Conservation (phyloP, 2,113 vertebrate genomes). For the Laticauda colubrina region DNA sequence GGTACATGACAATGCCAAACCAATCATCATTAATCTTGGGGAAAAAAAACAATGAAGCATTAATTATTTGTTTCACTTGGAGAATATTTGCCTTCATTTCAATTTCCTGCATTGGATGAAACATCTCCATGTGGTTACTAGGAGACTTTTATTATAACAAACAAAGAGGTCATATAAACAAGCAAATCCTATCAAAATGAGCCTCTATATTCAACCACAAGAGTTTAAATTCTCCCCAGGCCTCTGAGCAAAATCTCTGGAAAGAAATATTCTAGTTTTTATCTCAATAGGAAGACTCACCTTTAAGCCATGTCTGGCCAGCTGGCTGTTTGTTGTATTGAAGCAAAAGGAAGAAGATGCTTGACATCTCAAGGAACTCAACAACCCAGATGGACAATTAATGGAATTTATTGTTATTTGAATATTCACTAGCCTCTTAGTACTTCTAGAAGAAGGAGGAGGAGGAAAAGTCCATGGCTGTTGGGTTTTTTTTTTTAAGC, state of each 20-base stretch:
- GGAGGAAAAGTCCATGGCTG: not conserved
- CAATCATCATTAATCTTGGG: not conserved
- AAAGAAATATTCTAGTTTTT: conserved; percentile 6
- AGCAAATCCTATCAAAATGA: not conserved
- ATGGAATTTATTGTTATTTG: conserved; percentile 37
- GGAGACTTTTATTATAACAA: not conserved
- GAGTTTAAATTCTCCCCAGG: not conserved
- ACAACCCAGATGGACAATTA: not conserved
- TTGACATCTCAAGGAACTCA: not conserved
- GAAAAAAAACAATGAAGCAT: not conserved
- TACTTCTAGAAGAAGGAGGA: conserved; percentile 43
- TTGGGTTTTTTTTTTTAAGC: conserved; percentile 18
- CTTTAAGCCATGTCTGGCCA: not conserved
- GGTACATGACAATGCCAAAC: not conserved
- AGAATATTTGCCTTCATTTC: not conserved
- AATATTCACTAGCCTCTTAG: conserved; percentile 45
- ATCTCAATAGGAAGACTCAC: not conserved
- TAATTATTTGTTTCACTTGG: not conserved
- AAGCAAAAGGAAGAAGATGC: not conserved
- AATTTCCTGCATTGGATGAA: not conserved
- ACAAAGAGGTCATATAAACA: not conserved
- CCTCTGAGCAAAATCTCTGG: conserved; percentile 22
- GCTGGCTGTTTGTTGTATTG: not conserved
- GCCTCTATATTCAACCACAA: conserved; percentile 4
- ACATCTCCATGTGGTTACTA: not conserved